phyloP scores from a whole-genome alignment of 1,140 invertebrate genomes.

The Hypsibius dujardini region DNA sequence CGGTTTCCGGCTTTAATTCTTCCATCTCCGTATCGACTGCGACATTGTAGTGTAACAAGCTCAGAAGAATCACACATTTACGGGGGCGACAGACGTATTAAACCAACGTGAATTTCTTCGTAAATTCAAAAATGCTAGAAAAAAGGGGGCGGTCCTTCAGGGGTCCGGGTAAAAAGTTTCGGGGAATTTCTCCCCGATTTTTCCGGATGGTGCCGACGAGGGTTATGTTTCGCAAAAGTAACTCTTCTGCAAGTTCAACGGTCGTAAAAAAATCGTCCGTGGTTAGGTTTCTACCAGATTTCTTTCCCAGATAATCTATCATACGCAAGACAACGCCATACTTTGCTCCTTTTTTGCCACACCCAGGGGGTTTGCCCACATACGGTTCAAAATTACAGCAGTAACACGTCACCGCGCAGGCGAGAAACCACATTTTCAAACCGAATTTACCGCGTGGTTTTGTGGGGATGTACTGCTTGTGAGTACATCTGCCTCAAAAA shows the following conservation, averaged over 20 bases:
- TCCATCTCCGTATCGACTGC: conserved; percentile 23
- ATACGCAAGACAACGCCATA: conserved; percentile 26
- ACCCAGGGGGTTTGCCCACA: conserved; percentile 19
- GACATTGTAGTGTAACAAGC: conserved; percentile 28
- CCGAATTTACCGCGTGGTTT: conserved; percentile 36
- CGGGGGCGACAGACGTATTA: conserved; percentile 28
- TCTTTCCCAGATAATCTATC: conserved; percentile 26
- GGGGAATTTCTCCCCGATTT: conserved; percentile 34
- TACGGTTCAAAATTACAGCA: conserved; percentile 22
- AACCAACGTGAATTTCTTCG: conserved; percentile 26
- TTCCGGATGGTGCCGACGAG: conserved; percentile 34
- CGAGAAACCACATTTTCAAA: conserved; percentile 29
- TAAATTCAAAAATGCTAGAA: conserved; percentile 26
- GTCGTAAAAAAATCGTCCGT: conserved; percentile 33
- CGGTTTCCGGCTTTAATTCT: conserved; percentile 31
- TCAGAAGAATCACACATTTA: conserved; percentile 30
- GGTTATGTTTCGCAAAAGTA: conserved; percentile 26
- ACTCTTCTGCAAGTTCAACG: conserved; percentile 26
- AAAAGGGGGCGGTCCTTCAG: conserved; percentile 22
- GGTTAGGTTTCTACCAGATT: conserved; percentile 28
- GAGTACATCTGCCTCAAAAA: conserved; percentile 26
- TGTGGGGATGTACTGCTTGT: conserved; percentile 32
- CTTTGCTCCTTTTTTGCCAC: conserved; percentile 20
- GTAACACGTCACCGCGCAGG: conserved; percentile 23
- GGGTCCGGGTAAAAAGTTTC: conserved; percentile 22